Conservation (phyloP, 2,797 vertebrate species). For the Catostomus latipinnis region DNA sequence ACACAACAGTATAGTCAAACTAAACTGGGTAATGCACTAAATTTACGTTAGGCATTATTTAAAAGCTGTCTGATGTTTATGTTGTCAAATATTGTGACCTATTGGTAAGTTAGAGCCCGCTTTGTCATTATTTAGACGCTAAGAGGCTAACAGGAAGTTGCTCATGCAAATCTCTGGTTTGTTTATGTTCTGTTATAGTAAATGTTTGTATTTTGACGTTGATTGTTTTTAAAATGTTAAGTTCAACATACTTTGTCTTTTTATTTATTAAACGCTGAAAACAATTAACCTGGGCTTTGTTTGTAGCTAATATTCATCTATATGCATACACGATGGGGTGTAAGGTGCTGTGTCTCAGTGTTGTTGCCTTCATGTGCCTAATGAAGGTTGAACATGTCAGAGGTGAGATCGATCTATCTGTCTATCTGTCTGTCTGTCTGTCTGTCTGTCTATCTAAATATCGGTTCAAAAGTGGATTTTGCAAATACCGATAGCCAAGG, state of each 20-base stretch:
- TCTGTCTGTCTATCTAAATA: no score
- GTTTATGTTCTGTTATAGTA: background rate
- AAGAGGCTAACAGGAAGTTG: background rate
- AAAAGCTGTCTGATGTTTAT: background rate
- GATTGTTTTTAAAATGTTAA: background rate
- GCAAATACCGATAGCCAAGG: no score
- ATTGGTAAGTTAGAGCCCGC: background rate
- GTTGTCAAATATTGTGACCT: background rate
- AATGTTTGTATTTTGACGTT: background rate
- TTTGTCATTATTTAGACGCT: background rate
- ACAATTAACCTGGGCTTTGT: background rate
- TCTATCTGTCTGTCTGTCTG: background rate
- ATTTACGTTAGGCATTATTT: background rate
- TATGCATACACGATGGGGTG: background rate
- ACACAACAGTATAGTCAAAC: background rate
- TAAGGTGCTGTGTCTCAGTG: background rate
- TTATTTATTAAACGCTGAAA: background rate
- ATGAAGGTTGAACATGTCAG: background rate
- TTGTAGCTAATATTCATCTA: background rate
- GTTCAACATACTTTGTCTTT: background rate
- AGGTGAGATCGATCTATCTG: constrained; percentile 2
- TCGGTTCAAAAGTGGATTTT: no score
- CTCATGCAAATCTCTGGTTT: no score
- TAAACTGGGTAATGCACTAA: background rate
- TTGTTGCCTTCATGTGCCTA: background rate